These are phyloP conservation scores for Drosophila mettleri DNA, from an alignment of 2,888 invertebrate species.

Conservation along the genomic window DNA sequence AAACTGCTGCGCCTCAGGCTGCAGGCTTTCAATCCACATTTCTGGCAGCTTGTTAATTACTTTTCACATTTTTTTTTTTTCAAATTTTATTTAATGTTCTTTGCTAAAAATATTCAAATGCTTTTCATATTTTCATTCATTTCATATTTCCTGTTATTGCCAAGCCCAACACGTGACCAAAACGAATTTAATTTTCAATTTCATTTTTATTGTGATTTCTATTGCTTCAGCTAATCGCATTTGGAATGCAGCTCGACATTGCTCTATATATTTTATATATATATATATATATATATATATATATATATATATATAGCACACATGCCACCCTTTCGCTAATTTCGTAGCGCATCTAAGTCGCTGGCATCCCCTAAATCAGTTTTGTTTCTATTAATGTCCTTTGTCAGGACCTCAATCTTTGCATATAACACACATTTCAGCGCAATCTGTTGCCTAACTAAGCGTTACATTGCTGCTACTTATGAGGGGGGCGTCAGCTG, in stretches of 20 bases:
- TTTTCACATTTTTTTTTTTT: slow-evolving; percentile 6
- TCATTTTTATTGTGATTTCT: slow-evolving; percentile 81
- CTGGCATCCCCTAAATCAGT: slow-evolving; percentile 62
- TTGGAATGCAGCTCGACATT: slow-evolving; percentile 41
- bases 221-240: slow-evolving; percentile 59
- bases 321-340: slow-evolving; percentile 72
- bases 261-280: slow-evolving; percentile 40
- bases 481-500: slow-evolving; percentile 46
- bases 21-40: slow-evolving; percentile 65
- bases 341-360: slow-evolving; percentile 57
- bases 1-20: slow-evolving; percentile 57
- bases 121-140: slow-evolving; percentile 28
- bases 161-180: slow-evolving; percentile 84
- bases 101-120: slow-evolving; percentile 8
- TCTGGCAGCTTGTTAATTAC: slow-evolving; percentile 71
- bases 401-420: slow-evolving; percentile 45
- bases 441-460: slow-evolving; percentile 78
- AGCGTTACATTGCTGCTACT: slow-evolving; percentile 76
- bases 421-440: slow-evolving; percentile 60
- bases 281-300: too few relatives aligned
- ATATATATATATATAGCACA: slow-evolving; percentile 24
- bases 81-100: slow-evolving; percentile 9
- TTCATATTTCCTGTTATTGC: slow-evolving; percentile 38
- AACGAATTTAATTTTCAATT: slow-evolving; percentile 76
- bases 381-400: slow-evolving; percentile 10